Evolutionary conservation across 2,888 invertebrate species (phyloP).

Genomic region (Toxonevra muliebris): DNA sequence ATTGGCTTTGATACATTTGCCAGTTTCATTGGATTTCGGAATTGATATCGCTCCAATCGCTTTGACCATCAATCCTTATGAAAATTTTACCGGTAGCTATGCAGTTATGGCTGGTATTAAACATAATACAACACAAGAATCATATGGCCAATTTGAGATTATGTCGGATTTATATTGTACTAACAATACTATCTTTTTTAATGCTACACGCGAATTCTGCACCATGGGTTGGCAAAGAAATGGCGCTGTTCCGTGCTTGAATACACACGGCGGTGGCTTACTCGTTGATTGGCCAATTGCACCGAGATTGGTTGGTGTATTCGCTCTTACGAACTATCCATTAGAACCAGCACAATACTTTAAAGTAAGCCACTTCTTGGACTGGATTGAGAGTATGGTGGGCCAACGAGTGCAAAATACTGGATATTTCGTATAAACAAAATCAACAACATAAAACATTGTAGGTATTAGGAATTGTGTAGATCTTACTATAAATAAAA

Average conservation of each 20-base stretch:
- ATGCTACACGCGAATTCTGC: slow-evolving; percentile 34
- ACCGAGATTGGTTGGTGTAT: slow-evolving; percentile 39
- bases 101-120: slow-evolving; percentile 40
- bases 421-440: slow-evolving; percentile 17
- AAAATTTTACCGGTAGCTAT: slow-evolving; percentile 24
- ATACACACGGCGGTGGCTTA: slow-evolving; percentile 42
- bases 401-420: slow-evolving; percentile 8
- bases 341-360: slow-evolving; percentile 32
- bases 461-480: too few species aligned
- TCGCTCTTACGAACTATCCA: slow-evolving; percentile 35
- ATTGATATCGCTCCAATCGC: slow-evolving; percentile 25
- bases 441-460: too few species aligned
- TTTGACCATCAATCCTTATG: slow-evolving; percentile 13
- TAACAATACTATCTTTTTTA: slow-evolving; percentile 17
- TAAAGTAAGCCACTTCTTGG: slow-evolving; percentile 24
- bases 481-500: too few species aligned
- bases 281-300: slow-evolving; percentile 38
- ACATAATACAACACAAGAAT: slow-evolving; percentile 21
- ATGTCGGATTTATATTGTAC: slow-evolving; percentile 29
- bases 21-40: slow-evolving; percentile 32
- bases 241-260: slow-evolving; percentile 35
- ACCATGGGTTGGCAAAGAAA: slow-evolving; percentile 35
- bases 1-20: slow-evolving; percentile 37
- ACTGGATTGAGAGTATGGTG: slow-evolving; percentile 34
- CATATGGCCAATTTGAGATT: slow-evolving; percentile 41